These are phyloP conservation scores for Drosophila barbarae DNA, from an alignment of 2,888 invertebrate genomes.

Conservation along the genomic window DNA sequence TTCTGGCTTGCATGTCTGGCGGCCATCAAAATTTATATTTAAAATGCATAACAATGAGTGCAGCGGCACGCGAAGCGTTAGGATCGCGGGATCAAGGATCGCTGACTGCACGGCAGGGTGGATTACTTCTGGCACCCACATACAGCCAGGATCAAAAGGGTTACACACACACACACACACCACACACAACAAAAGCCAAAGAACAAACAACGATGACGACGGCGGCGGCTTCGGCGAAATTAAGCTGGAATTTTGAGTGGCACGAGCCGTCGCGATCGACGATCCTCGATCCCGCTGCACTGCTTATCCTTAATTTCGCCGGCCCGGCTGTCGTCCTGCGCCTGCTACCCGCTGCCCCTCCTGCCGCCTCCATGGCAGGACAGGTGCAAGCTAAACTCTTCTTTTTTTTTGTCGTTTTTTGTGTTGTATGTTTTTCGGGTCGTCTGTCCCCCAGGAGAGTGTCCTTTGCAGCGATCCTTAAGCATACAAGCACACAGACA, in stretches of 20 bases:
- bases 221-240: slow-evolving; percentile 35
- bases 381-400: slow-evolving; percentile 44
- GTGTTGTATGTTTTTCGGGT: slow-evolving; percentile 22
- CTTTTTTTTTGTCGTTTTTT: neutral
- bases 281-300: slow-evolving; percentile 37
- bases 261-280: slow-evolving; percentile 35
- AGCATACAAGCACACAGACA: slow-evolving; percentile 5
- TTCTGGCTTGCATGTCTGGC: slow-evolving; percentile 55
- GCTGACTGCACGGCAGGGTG: neutral
- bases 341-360: slow-evolving; percentile 1
- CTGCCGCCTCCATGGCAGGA: slow-evolving; percentile 22
- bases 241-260: slow-evolving; percentile 65
- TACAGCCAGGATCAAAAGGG: slow-evolving; percentile 1
- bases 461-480: slow-evolving; percentile 24
- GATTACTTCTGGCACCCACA: slow-evolving; percentile 23
- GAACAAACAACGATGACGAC: slow-evolving; percentile 17
- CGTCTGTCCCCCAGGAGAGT: slow-evolving; percentile 33
- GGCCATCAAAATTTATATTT: slow-evolving; percentile 67
- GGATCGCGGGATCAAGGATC: slow-evolving; percentile 10
- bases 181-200: slow-evolving; percentile 15
- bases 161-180: slow-evolving; percentile 3
- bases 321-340: slow-evolving; percentile 37
- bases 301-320: slow-evolving; percentile 44
- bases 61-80: slow-evolving; percentile 41
- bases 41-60: slow-evolving; percentile 71